Evolutionary conservation across 2,113 vertebrate species (phyloP).

Genomic region (Corvus moneduloides): DNA sequence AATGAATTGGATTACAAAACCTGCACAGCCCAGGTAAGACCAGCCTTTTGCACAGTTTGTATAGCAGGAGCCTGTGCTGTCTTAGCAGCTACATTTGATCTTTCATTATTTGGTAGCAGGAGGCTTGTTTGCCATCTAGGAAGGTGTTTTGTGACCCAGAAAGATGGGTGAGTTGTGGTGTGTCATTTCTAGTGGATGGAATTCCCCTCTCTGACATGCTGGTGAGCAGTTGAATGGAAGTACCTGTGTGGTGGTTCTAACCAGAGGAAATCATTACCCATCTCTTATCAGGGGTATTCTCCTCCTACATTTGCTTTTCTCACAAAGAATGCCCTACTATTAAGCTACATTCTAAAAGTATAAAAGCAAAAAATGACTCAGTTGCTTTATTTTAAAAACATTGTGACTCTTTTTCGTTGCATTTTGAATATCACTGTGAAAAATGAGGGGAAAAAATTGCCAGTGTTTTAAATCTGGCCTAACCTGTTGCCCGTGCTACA

Average conservation of each 20-base stretch:
- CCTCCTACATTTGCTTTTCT: neutral
- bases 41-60: too few relatives aligned
- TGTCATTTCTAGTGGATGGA: neutral
- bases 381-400: neutral
- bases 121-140: neutral
- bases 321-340: neutral
- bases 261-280: neutral
- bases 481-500: neutral
- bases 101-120: neutral
- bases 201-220: neutral
- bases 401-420: neutral
- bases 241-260: neutral
- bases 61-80: neutral
- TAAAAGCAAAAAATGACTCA: neutral
- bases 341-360: neutral
- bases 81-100: neutral
- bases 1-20: neutral
- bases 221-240: neutral
- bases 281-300: neutral
- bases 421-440: neutral
- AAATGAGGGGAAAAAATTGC: neutral
- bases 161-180: neutral
- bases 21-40: too few relatives aligned
- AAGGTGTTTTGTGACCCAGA: neutral
- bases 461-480: neutral